Conservation (phyloP, 2,113 vertebrate genomes). For the human (Homo sapiens) region GRCh38 chr7:122010001-122010500, state of each 20-base stretch:
- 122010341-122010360: constrained; percentile 75
- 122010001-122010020: constrained; percentile 22
- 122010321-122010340: constrained; percentile 85
- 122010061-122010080: background rate
- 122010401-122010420: constrained; percentile 83
- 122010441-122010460: constrained; percentile 75
- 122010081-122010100: background rate
- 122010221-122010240: background rate
- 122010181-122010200: background rate
- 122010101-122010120: constrained; percentile 39
- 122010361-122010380: constrained; percentile 77
- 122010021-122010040: background rate
- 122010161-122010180: background rate
- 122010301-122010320: constrained; percentile 61
- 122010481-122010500: constrained; percentile 77
- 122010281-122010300: background rate
- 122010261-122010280: constrained; percentile 17
- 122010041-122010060: background rate
- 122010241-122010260: background rate
- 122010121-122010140: background rate
- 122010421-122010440: constrained; percentile 81
- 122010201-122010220: background rate
- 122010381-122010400: constrained; percentile 79
- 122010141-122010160: background rate
- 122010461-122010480: constrained; percentile 77